Evolutionary conservation across 2,113 vertebrate species (phyloP), one percentile per base, ranked within the genome.

Genomic region (Climacteris rufus): DNA sequence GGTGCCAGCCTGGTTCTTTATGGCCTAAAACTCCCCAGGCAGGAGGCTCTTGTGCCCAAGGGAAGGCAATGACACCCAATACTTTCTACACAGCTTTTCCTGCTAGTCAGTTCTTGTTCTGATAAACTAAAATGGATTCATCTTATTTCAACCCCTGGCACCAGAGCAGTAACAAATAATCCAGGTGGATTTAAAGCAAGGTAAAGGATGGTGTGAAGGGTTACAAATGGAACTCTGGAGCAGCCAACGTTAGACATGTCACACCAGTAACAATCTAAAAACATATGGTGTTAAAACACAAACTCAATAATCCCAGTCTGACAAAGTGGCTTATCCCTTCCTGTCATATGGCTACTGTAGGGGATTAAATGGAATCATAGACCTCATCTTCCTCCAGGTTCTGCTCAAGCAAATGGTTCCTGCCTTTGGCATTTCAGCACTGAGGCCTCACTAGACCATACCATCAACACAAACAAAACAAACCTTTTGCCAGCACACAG

Each of bases 321-420:
- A 97, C 71, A 93, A 96, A 97, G 92, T 87, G 90, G 92, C 59
- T 96, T 95, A 97, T 90, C 88, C 90, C 63, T 80, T 53, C 84
- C 69, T n/a, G 16, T 97, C 95, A 95, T 94, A 92, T 76, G 90
- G 88, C 63, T 90, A 31, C 89, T 94, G 96, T 57, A 96, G 54
- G 25, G 96, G 91, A 78, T 96, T 96, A 97, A 80, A 76, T 10
- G 30, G 47, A 87, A 64, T 68, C 89, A 40, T 1, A 90, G 93
- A 70, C 83, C 72, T 66, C 59, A 78, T 66, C 64, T 59, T 5
- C 47, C 65, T 59, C 30, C 54, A 75, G 52, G 31, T 79, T 40
- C 72, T 82, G 68, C 54, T 50, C 33, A 16, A 68, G 75, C 68
- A 64, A 87, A 45, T 7, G 82, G 50, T 40, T 74, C 30, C 13